Percentiles rank a stretch among this genome's conserved stretches.
Evolutionary conservation across 2,888 invertebrate species (phyloP).

Genomic region (Apamea epomidion): DNA sequence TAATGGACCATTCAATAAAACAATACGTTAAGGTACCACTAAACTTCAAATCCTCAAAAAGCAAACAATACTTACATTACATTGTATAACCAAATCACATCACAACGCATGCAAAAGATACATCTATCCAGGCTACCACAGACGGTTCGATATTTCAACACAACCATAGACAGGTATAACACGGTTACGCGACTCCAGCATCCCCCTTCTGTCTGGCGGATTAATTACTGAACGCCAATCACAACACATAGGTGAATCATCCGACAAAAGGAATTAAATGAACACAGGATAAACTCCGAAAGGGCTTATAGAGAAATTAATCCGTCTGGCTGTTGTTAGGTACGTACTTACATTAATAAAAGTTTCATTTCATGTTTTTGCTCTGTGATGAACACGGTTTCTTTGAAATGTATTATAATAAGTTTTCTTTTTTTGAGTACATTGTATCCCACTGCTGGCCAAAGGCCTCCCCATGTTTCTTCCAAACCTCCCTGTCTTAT

Average conservation of each 20-base stretch:
- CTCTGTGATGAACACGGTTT: background rate
- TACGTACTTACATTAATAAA: no score
- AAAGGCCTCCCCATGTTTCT: no score
- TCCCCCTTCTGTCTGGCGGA: conserved; percentile 37
- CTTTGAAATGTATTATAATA: background rate
- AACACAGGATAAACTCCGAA: background rate
- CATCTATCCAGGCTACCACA: background rate
- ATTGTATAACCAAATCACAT: background rate
- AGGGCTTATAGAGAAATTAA: conserved; percentile 12
- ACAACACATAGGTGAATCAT: background rate
- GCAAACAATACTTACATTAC: background rate
- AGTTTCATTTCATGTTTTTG: background rate
- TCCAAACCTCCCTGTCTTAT: no score
- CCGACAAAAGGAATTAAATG: background rate
- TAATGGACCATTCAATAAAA: no score
- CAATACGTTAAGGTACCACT: no score
- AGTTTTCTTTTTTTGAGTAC: background rate
- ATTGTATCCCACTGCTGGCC: no score
- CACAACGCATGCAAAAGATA: background rate
- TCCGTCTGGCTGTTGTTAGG: background rate
- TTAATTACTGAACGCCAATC: conserved; percentile 39
- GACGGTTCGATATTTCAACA: conserved; percentile 39
- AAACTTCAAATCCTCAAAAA: no score
- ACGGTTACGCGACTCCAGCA: background rate
- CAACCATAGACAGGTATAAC: background rate